Evolutionary conservation across 2,113 vertebrate genomes (phyloP).

Genomic region (Psophia crepitans): DNA sequence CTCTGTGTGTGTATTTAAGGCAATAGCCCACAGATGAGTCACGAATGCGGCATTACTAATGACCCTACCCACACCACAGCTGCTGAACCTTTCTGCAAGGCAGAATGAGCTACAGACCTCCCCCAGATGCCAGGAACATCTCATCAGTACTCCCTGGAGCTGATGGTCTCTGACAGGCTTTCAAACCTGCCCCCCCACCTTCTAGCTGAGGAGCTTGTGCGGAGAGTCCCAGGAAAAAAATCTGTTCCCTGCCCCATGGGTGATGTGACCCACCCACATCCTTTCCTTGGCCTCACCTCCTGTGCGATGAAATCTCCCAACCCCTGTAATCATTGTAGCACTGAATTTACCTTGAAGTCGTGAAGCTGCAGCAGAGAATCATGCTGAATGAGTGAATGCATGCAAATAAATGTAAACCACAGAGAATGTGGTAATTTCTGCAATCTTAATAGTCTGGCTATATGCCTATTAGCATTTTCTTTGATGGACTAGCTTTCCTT

Average conservation of each 20-base stretch:
- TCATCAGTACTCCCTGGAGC: neutral
- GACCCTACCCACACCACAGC: constrained; percentile 58
- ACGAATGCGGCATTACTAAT: constrained; percentile 56
- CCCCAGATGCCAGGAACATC: constrained; percentile 7
- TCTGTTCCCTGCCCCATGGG: neutral
- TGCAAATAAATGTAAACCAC: neutral
- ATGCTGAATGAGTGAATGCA: neutral
- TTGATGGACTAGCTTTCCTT: constrained; percentile 19
- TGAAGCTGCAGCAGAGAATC: neutral
- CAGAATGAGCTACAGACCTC: constrained; percentile 28
- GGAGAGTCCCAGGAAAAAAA: neutral
- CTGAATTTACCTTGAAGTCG: neutral
- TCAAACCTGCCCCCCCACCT: neutral
- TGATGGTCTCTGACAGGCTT: constrained; percentile 8
- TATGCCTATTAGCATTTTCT: neutral
- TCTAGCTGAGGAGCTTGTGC: neutral
- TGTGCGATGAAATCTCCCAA: neutral
- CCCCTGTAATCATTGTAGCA: neutral
- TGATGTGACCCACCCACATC: neutral
- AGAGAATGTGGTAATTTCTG: neutral
- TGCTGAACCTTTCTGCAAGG: constrained; percentile 44
- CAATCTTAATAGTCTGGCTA: neutral
- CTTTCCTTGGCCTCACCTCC: neutral
- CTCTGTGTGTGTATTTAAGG: constrained; percentile 22
- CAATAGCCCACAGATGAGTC: constrained; percentile 56